Percentiles rank a stretch among this genome's conserved stretches.
These are phyloP conservation scores for Odontocerum albicorne DNA, from an alignment of 2,888 invertebrate genomes.

Conservation along the genomic window DNA sequence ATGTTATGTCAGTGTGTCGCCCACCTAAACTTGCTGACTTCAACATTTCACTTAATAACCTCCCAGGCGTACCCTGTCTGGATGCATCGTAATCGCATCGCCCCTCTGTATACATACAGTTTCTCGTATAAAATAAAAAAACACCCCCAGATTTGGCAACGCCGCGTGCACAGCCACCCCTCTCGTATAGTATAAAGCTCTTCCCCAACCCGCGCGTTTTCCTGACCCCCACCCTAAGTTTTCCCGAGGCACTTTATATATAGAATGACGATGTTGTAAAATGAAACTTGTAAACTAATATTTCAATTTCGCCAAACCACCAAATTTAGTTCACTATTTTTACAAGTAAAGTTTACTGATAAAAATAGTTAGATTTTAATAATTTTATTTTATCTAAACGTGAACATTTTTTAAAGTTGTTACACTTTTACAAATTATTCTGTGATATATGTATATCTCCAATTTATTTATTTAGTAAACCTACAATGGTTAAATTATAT, in stretches of 20 bases:
- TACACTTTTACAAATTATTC: no score
- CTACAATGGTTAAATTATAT: no score
- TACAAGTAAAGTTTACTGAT: neutral
- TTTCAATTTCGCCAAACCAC: neutral
- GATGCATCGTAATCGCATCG: slow-evolving; percentile 30
- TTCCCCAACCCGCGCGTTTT: slow-evolving; percentile 1
- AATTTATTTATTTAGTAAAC: no score
- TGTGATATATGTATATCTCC: no score
- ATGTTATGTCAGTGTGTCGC: no score
- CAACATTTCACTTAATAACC: slow-evolving; percentile 7
- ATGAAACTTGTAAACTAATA: neutral
- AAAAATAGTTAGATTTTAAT: neutral
- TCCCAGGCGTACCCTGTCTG: slow-evolving; percentile 18
- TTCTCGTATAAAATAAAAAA: slow-evolving; percentile 11
- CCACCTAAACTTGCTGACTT: no score
- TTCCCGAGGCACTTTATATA: neutral
- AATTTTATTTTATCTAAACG: no score
- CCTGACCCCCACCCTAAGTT: neutral
- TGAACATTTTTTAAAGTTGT: no score
- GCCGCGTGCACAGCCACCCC: slow-evolving; percentile 32
- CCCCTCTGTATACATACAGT: slow-evolving; percentile 6
- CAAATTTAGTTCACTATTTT: neutral
- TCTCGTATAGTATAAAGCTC: slow-evolving; percentile 11
- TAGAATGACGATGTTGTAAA: neutral
- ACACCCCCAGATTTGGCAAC: slow-evolving; percentile 33